Conservation (phyloP, 1,140 invertebrate genomes). For the Galleria mellonella region DNA sequence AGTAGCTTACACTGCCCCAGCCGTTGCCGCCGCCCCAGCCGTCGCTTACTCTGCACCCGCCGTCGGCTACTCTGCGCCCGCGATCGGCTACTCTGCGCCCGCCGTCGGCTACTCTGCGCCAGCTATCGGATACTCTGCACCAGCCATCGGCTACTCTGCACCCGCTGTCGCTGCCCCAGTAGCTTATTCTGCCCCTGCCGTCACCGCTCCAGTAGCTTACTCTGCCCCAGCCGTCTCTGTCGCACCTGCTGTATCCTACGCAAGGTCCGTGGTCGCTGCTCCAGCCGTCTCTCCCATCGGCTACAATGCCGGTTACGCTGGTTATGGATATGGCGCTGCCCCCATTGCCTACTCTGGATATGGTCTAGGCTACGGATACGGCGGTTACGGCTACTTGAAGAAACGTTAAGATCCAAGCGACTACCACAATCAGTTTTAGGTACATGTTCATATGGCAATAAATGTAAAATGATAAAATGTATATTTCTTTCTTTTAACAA, state of each 20-base stretch:
- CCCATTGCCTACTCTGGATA: conserved; percentile 1
- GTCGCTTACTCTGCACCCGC: background rate
- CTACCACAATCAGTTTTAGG: no score
- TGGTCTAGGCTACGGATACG: background rate
- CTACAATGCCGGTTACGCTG: conserved; percentile 9
- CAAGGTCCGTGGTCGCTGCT: conserved; percentile 1
- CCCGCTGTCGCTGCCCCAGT: background rate
- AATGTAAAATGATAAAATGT: no score
- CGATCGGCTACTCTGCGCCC: background rate
- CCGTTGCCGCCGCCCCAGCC: background rate
- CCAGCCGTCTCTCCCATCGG: conserved; percentile 5
- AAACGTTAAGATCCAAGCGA: no score
- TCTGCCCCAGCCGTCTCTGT: background rate
- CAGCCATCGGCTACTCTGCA: background rate
- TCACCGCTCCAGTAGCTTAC: background rate
- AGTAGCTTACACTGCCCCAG: background rate
- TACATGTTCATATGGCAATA: no score
- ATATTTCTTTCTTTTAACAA: no score
- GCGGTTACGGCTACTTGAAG: background rate
- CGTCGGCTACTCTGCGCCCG: background rate
- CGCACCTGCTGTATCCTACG: background rate
- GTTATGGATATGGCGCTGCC: background rate
- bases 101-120: background rate
- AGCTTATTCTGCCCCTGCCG: background rate
- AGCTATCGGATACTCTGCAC: background rate